These are phyloP conservation scores for Sus cebifrons DNA, from an alignment of 2,797 vertebrate species.

Conservation along the genomic window DNA sequence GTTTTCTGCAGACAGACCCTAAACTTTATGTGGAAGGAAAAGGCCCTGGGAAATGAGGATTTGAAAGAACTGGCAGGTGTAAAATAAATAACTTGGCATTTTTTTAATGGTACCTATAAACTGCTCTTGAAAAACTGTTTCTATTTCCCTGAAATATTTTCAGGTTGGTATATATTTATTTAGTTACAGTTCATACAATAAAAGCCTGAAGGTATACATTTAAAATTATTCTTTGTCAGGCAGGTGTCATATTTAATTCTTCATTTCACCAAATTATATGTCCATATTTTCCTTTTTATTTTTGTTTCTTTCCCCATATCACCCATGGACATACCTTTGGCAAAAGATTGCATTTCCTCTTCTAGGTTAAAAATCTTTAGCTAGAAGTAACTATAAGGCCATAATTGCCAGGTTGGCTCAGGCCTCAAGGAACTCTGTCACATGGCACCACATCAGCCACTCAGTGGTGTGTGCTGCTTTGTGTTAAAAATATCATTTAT, in stretches of 20 bases:
- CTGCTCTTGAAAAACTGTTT: constrained; percentile 53
- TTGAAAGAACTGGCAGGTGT: not conserved
- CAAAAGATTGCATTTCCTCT: constrained; percentile 66
- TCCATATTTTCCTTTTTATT: constrained; percentile 54
- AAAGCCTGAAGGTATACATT: constrained; percentile 11
- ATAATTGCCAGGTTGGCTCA: constrained; percentile 34
- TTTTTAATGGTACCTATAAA: not conserved
- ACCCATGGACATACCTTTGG: not conserved
- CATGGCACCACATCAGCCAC: not conserved
- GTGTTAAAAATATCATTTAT: constrained; percentile 63
- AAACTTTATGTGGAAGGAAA: not conserved
- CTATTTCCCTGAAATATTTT: constrained; percentile 9
- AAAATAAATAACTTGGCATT: not conserved
- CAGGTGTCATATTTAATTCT: constrained; percentile 11
- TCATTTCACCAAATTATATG: constrained; percentile 59
- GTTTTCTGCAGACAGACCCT: constrained; percentile 15
- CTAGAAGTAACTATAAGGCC: constrained; percentile 62
- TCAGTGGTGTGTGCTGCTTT: not conserved
- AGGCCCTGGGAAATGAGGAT: not conserved
- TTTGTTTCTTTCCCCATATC: constrained; percentile 55
- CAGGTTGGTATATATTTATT: not conserved
- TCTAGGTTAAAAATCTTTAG: constrained; percentile 48
- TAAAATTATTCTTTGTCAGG: constrained; percentile 33
- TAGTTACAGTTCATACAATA: constrained; percentile 10
- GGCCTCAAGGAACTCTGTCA: not conserved